Evolutionary conservation across 2,113 vertebrate species (phyloP), one percentile per base, ranked within the genome.

Genomic region (Elanoides forficatus): DNA sequence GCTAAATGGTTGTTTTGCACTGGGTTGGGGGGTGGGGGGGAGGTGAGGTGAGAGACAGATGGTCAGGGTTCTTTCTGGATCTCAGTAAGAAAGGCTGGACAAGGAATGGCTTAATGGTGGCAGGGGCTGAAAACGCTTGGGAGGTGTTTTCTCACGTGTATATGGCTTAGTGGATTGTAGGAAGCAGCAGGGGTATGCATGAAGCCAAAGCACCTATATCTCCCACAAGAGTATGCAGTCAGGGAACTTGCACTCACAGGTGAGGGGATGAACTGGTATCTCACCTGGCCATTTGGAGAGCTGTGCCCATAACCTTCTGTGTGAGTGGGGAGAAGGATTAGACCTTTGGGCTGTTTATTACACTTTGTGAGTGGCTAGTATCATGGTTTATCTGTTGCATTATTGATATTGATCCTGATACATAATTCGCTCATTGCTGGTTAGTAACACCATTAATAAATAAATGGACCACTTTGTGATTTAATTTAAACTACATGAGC

Each of bases 101-200:
- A 34, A 42, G 36, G 66, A 79, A 32, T 11, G 12, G 1, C 34
- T 45, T 78, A 10, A 40, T 29, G 25, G 9, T 16, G 7, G 12
- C 3, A 2, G 11, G 15, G 20, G 2, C 7, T n/a, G 43, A 53
- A 72, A 90, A 42, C 9, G 7, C 29, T 15, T 74, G 27, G 7
- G 25, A 47, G 5, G 11, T 48, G 18, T 3, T 50, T 73, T 65
- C 15, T 82, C 14, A 68, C 2, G 0, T 0, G 2, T 34, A 5
- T n/a, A 27, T 80, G 15, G 8, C 21, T 80, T 62, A 50, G 9
- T 56, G 32, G 16, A 19, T 3, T 79, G 18, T 9, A 36, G 62
- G 23, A 80, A 86, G 14, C 0, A 7, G 9, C 20, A 82, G 34
- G 10, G 15, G 9, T 71, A 29, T 15, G 15, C 6, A 11, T 11